Conservation (phyloP, 2,888 invertebrate genomes). For the Parnassius orleans region DNA sequence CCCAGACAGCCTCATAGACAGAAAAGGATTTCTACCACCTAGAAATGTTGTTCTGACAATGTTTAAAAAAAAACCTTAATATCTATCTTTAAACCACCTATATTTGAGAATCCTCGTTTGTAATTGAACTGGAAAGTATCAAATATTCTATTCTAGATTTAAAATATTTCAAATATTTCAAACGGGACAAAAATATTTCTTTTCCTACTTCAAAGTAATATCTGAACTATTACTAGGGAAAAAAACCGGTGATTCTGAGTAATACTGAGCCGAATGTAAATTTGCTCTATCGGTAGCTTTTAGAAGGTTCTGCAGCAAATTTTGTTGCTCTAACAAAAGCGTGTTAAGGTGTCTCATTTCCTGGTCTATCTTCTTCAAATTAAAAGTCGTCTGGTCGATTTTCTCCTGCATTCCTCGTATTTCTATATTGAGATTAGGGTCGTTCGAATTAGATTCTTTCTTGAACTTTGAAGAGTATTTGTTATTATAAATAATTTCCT, state of each 20-base stretch:
- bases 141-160: no score
- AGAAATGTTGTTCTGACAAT: no score
- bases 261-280: slow-evolving; percentile 45
- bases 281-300: slow-evolving; percentile 51
- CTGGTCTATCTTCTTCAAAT: slow-evolving; percentile 84
- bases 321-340: slow-evolving; percentile 66
- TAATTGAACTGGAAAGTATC: no score
- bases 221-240: slow-evolving; percentile 51
- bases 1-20: no score
- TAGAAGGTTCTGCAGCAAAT: slow-evolving; percentile 58
- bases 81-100: no score
- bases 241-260: slow-evolving; percentile 61
- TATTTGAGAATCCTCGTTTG: no score
- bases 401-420: slow-evolving; percentile 84
- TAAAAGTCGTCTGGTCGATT: slow-evolving; percentile 85
- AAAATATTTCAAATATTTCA: no score
- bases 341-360: slow-evolving; percentile 85
- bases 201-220: slow-evolving; percentile 28
- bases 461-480: slow-evolving; percentile 83
- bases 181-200: no score
- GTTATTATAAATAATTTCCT: slow-evolving; percentile 80
- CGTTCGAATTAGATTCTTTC: slow-evolving; percentile 70
- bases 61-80: no score
- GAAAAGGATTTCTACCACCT: no score
- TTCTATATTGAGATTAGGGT: slow-evolving; percentile 78